Conservation (phyloP, 2,888 invertebrate genomes). For the Zele albiditarsus region DNA sequence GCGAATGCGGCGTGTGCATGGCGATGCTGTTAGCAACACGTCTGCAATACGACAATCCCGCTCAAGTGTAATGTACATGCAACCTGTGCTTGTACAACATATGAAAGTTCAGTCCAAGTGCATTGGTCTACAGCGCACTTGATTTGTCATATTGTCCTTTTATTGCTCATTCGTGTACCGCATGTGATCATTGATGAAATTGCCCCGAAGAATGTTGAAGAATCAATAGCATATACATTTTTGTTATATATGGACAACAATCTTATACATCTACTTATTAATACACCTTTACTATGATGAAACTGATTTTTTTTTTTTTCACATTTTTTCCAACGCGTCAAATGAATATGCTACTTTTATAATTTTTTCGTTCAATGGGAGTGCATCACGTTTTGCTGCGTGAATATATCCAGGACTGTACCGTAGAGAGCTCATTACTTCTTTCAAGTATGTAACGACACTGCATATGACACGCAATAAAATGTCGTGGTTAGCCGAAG, state of each 20-base stretch:
- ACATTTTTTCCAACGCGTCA: no score
- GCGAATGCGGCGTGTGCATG: slow-evolving; percentile 46
- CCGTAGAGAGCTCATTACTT: slow-evolving; percentile 62
- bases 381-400: slow-evolving; percentile 19
- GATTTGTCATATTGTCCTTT: background rate
- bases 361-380: no score
- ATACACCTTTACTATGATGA: no score
- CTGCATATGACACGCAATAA: slow-evolving; percentile 60
- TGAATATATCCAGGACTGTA: slow-evolving; percentile 50
- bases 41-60: slow-evolving; percentile 3
- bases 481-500: slow-evolving; percentile 52
- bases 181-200: background rate
- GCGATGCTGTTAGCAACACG: slow-evolving; percentile 42
- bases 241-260: no score
- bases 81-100: background rate
- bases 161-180: background rate
- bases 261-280: no score
- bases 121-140: background rate
- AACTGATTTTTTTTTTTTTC: background rate
- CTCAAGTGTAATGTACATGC: slow-evolving; percentile 8
- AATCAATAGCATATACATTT: no score
- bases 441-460: slow-evolving; percentile 62
- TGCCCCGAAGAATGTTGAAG: background rate
- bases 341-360: no score
- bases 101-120: background rate